Base-by-base conservation (phyloP, 2,113 vertebrate genomes). In the Mustela nigripes region DNA sequence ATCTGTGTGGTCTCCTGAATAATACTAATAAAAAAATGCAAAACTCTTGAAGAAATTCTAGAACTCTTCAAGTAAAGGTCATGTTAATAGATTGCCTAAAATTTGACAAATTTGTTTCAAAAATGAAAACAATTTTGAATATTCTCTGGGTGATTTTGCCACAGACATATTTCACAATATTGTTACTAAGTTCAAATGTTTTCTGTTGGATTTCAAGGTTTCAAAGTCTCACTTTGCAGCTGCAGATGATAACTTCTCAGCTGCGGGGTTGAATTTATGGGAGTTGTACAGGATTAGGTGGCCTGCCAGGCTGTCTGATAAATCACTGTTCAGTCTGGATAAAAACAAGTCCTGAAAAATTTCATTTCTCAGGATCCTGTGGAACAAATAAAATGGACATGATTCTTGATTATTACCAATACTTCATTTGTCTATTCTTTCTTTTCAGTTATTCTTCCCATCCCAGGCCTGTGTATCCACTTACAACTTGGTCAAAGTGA, bases 161-260 rank as follows among this genome's bases (percentile, higher is more conserved):
- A 86, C 16, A 94, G 85, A 85, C 6, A 24, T 36, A 83, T 98
- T 97, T 95, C 89, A 80, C 74, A 95, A 96, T 48, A 45, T 31
- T 93, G 21, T 67, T 67, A 24, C 53, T 62, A 89, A 93, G 56
- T 96, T 95, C 83, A 96, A 80, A 45, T 94, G 83, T 5, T 85
- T 26, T 89, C 95, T 58, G 86, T 67, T 36, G 65, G 67, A 45
- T 86, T 91, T 94, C 83, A 56, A 9, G 16, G 28, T 86, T 98
- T 93, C 67, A 69, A 48, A 42, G 31, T 67, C n/a, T 74, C n/a
- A 8, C 26, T 92, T 83, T 48, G 16, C 94, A 95, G 95, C 79
- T 96, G 92, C 71, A 76, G 7, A 87, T 36, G 53, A 60, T 62
- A 95, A 86, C 45, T 9, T 63, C 53, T 53, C 63, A 78, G 56